These are phyloP conservation scores for Carollia perspicillata DNA, from an alignment of 2,113 vertebrate genomes.

Conservation along the genomic window DNA sequence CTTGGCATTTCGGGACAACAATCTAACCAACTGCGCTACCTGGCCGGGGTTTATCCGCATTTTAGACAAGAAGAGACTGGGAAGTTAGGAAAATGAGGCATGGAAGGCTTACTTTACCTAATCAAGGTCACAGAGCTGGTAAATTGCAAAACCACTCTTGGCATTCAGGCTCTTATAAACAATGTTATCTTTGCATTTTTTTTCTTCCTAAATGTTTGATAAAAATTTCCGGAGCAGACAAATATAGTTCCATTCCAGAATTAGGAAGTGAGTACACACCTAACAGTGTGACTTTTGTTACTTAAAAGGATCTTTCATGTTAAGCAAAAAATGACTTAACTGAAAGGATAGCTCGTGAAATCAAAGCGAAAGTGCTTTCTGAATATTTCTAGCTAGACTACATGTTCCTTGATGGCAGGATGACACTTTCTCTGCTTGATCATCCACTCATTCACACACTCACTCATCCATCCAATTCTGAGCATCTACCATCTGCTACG, in stretches of 20 bases:
- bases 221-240: slow-evolving; percentile 27
- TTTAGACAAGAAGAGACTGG: neutral
- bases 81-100: neutral
- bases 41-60: neutral
- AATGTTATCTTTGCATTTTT: neutral
- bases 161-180: neutral
- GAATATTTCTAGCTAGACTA: slow-evolving; percentile 10
- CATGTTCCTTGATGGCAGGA: neutral
- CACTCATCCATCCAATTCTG: neutral
- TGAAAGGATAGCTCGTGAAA: neutral
- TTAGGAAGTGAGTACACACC: neutral
- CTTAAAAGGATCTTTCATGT: slow-evolving; percentile 4
- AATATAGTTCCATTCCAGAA: slow-evolving; percentile 22
- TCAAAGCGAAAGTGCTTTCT: neutral
- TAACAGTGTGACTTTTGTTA: neutral
- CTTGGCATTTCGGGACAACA: neutral
- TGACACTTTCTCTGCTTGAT: neutral
- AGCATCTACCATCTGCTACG: neutral
- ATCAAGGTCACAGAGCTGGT: neutral
- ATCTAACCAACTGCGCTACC: neutral
- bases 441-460: neutral
- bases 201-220: neutral
- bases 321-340: slow-evolving; percentile 13
- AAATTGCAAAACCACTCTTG: neutral
- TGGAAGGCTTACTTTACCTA: neutral